phyloP scores from a whole-genome alignment of 2,888 invertebrate species.

The Clepsis dumicolana region DNA sequence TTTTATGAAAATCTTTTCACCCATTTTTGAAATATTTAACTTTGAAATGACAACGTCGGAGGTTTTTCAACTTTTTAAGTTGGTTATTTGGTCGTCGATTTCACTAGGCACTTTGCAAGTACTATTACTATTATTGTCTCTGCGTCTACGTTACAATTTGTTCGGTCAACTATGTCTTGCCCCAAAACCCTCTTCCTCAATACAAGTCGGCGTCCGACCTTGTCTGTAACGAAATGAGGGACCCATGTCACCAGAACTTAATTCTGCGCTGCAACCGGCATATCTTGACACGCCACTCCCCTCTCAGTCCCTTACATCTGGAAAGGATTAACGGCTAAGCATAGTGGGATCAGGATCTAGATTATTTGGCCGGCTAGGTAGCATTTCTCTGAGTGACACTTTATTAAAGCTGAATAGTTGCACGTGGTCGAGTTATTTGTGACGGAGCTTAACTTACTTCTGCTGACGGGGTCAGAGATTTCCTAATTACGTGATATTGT shows the following conservation, averaged over 20 bases:
- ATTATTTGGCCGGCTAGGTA: conserved; percentile 6
- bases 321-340: background rate
- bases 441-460: conserved; percentile 19
- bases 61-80: no score
- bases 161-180: conserved; percentile 31
- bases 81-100: no score
- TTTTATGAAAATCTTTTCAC: no score
- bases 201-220: conserved; percentile 29
- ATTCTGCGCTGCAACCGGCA: conserved; percentile 34
- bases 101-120: no score
- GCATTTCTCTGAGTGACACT: conserved; percentile 34
- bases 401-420: conserved; percentile 41
- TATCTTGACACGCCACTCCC: background rate
- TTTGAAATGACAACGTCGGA: no score
- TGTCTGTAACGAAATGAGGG: conserved; percentile 32
- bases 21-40: no score
- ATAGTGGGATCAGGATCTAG: background rate
- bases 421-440: conserved; percentile 36
- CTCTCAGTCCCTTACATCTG: background rate
- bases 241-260: conserved; percentile 43
- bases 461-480: background rate
- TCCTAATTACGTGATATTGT: background rate
- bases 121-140: background rate
- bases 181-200: conserved; percentile 24
- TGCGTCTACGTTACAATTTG: conserved; percentile 10